Base-by-base conservation (phyloP, 2,888 invertebrate species). In the Tolmerus cingulatus region DNA sequence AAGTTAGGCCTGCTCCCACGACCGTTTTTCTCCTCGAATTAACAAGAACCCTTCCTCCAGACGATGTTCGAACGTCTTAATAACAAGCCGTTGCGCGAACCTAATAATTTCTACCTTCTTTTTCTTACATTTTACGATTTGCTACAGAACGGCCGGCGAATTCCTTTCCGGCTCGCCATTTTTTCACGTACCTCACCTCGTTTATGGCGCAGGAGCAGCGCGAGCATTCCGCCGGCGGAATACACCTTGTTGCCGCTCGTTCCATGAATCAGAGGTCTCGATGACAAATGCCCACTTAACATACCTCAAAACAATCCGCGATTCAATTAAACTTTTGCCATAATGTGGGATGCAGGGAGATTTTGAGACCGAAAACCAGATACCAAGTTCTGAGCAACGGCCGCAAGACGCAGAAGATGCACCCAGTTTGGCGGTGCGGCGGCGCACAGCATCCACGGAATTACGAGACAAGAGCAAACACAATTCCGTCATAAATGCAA, bases 401-500 rank as follows among this genome's bases (percentile, higher is more conserved):
- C 7, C 66, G 37, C 7, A 85, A 46, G 16, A 46, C 16, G 43
- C 43, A 46, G 16, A 46, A 74, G 74, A 74, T 85, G 74, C 74
- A 85, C 74, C 74, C 85, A 46, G 85, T 74, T 85, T 27, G 46
- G 40, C 12, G 40, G 40, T 40, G 57, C 19, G 23, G 74, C 30
- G 30, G 74, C 9, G 85, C n/a, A 30, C 43, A n/a, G 43, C 30
- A 34, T 85, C 43, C 74, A 74, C 30, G 16, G 74, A 85, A 27
- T 74, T 85, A 85, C 74, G 74, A 85, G 85, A 85, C 85, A 85
- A 85, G 85, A 85, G 74, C 85, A 85, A 85, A 85, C 85, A 85
- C 85, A 85, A 85, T 74, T 85, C 85, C 74, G 46, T 85, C 85
- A 85, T 85, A 85, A 85, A 85, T 85, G 85, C 85, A 85, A 85